These are phyloP conservation scores for Drosophila tanythrix DNA, from an alignment of 2,888 invertebrate species.

Conservation along the genomic window DNA sequence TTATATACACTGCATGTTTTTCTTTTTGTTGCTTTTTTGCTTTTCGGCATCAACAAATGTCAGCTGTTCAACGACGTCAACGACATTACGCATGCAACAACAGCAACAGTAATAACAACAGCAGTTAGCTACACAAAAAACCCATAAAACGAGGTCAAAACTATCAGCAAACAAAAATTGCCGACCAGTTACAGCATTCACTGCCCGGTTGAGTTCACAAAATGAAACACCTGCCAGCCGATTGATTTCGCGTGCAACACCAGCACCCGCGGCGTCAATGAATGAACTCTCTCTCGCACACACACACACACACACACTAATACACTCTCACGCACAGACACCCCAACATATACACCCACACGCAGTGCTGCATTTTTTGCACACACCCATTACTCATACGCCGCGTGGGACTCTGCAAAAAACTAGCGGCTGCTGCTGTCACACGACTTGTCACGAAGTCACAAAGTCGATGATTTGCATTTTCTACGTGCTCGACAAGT, in stretches of 20 bases:
- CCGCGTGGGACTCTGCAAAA: constrained; percentile 46
- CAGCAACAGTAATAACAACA: constrained; percentile 38
- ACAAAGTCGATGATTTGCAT: constrained; percentile 20
- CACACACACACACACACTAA: constrained; percentile 15
- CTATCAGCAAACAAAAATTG: constrained; percentile 74
- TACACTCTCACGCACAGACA: constrained; percentile 14
- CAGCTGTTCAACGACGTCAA: constrained; percentile 61
- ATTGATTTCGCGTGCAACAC: constrained; percentile 69
- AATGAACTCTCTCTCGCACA: constrained; percentile 50
- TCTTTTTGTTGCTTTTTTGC: constrained; percentile 13
- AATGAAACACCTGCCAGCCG: constrained; percentile 71
- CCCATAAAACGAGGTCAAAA: constrained; percentile 72
- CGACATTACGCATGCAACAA: constrained; percentile 74
- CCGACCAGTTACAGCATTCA: constrained; percentile 45
- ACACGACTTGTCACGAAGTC: constrained; percentile 5
- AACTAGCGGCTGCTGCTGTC: constrained; percentile 11
- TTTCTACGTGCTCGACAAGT: constrained; percentile 16
- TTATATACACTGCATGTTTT: constrained; percentile 11
- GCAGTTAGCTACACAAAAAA: constrained; percentile 16
- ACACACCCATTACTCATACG: constrained; percentile 72
- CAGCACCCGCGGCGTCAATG: constrained; percentile 50
- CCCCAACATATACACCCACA: neutral
- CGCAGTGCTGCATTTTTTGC: constrained; percentile 34
- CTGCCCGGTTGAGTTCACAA: constrained; percentile 58
- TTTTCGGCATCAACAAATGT: constrained; percentile 67